Percentiles rank a stretch among this genome's conserved stretches.
Conservation (phyloP, 2,113 vertebrate species). For the Microcebus ravelobensis region DNA sequence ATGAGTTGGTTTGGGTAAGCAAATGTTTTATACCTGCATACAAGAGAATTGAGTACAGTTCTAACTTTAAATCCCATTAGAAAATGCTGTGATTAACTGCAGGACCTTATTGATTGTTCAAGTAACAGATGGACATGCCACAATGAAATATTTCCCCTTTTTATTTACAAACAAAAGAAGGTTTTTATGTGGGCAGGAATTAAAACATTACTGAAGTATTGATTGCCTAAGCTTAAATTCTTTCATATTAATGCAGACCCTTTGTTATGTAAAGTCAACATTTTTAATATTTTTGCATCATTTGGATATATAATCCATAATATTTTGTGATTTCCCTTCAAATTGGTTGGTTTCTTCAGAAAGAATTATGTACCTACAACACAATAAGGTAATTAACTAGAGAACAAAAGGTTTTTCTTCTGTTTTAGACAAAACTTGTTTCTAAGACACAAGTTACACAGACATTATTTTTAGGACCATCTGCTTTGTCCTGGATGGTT, state of each 20-base stretch:
- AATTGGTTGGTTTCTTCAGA: conserved; percentile 79
- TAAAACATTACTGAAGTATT: conserved; percentile 78
- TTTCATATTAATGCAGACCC: conserved; percentile 75
- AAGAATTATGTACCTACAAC: conserved; percentile 85
- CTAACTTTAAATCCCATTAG: conserved; percentile 76
- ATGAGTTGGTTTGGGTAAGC: conserved; percentile 77
- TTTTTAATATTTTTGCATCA: conserved; percentile 79
- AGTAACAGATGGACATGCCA: conserved; percentile 85
- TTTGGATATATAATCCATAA: conserved; percentile 82
- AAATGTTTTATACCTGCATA: conserved; percentile 79
- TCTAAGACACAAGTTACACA: conserved; percentile 74
- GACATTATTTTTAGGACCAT: conserved; percentile 78
- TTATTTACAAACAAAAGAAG: conserved; percentile 88
- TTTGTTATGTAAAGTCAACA: conserved; percentile 80
- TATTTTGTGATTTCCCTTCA: conserved; percentile 82
- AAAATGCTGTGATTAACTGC: conserved; percentile 84
- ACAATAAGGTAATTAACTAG: conserved; percentile 87
- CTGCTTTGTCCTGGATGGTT: conserved; percentile 42
- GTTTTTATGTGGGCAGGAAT: conserved; percentile 78
- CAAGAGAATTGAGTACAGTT: conserved; percentile 70
- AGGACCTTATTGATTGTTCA: conserved; percentile 81
- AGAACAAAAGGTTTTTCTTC: conserved; percentile 86
- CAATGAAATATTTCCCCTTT: conserved; percentile 84
- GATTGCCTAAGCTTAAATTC: conserved; percentile 77
- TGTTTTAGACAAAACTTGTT: conserved; percentile 80